phyloP scores from a whole-genome alignment of 2,888 invertebrate species.

The Aplocera efformata region DNA sequence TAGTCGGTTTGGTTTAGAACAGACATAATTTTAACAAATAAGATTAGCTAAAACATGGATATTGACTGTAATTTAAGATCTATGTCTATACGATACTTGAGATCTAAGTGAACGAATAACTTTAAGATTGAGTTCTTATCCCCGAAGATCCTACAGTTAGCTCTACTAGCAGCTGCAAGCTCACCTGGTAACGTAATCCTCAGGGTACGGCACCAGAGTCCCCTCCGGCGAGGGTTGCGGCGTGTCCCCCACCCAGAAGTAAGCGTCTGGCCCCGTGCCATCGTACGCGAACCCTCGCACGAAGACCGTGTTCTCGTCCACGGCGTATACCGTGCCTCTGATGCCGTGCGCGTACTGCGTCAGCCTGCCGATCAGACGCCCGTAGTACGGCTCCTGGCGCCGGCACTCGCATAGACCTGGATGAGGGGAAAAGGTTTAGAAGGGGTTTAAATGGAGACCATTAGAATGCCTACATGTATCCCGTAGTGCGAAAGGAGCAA shows the following conservation, averaged over 20 bases:
- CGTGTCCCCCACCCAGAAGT: conserved; percentile 94
- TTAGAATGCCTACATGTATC: too few species aligned
- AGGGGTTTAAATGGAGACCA: not conserved
- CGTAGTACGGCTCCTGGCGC: conserved; percentile 85
- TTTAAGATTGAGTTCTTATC: too few species aligned
- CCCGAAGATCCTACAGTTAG: too few species aligned
- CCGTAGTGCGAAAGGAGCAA: too few species aligned
- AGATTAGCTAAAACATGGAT: too few species aligned
- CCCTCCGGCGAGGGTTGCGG: conserved; percentile 90
- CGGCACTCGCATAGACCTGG: conserved; percentile 45
- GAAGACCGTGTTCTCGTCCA: conserved; percentile 93
- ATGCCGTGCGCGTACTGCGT: conserved; percentile 89
- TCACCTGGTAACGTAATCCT: conserved; percentile 90
- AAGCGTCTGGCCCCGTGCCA: conserved; percentile 92
- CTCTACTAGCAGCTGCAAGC: conserved; percentile 34
- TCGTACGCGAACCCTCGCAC: conserved; percentile 93
- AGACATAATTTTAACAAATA: too few species aligned
- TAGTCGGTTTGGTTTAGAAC: too few species aligned
- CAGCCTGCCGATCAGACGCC: conserved; percentile 87
- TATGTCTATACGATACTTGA: too few species aligned
- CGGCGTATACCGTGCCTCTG: conserved; percentile 90
- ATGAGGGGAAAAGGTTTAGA: conserved; percentile 15
- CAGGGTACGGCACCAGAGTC: conserved; percentile 91
- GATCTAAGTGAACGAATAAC: too few species aligned
- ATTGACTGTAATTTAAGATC: too few species aligned